Conservation (phyloP, 2,888 invertebrate species). For the Conops quadrifasciatus region DNA sequence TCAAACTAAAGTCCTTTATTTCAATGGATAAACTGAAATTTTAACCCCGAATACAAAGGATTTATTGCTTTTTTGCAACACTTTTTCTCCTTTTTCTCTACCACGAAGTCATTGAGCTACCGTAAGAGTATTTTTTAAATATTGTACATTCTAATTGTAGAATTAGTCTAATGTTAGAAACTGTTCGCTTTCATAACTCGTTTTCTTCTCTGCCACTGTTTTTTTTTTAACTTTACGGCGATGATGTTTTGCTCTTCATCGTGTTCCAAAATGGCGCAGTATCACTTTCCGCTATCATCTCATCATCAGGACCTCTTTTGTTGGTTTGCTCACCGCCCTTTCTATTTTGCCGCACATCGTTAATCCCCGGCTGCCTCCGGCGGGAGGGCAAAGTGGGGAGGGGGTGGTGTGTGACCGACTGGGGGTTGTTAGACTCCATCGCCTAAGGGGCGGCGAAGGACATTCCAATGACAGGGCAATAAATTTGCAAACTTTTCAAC, state of each 20-base stretch:
- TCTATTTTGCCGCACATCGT: not conserved
- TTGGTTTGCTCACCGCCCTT: not conserved
- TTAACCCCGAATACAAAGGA: too few relatives aligned
- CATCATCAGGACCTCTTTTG: not conserved
- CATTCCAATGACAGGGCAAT: slow-evolving; percentile 34
- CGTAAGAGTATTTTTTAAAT: too few relatives aligned
- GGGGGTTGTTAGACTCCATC: slow-evolving; percentile 15
- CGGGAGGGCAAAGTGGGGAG: too few relatives aligned
- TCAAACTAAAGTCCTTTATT: too few relatives aligned
- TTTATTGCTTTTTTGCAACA: too few relatives aligned
- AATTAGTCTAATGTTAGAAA: not conserved
- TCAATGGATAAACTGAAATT: too few relatives aligned
- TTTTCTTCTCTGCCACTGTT: too few relatives aligned
- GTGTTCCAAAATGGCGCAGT: not conserved
- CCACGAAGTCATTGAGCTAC: too few relatives aligned
- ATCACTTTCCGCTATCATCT: not conserved
- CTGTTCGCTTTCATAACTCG: not conserved
- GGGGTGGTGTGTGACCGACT: too few relatives aligned
- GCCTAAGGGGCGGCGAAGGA: slow-evolving; percentile 26
- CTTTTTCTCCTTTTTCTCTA: too few relatives aligned
- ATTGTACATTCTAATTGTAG: too few relatives aligned
- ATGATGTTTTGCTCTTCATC: not conserved
- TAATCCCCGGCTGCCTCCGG: slow-evolving; percentile 20
- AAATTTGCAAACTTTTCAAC: slow-evolving; percentile 31
- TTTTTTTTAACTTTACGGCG: not conserved